These are phyloP conservation scores for Megalurothrips usitatus DNA, from an alignment of 2,888 invertebrate species.

Conservation along the genomic window DNA sequence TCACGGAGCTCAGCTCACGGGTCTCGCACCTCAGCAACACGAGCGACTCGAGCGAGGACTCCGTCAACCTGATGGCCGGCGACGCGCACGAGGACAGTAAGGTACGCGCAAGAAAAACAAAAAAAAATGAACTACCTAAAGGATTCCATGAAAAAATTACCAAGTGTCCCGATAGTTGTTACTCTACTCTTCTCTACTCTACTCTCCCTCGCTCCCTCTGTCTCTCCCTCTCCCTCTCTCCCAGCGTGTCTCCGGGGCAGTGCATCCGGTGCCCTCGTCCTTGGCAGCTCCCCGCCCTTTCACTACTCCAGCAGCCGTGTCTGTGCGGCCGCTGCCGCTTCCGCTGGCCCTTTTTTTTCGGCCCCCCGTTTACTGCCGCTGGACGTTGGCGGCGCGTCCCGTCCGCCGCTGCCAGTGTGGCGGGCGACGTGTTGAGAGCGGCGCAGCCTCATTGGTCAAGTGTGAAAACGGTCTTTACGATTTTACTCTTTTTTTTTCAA, in stretches of 20 bases:
- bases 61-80: slow-evolving; percentile 61
- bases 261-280: too few species aligned
- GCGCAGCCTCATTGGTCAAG: neutral
- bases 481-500: neutral
- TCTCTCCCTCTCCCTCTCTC: too few species aligned
- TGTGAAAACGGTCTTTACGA: neutral
- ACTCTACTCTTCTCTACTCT: too few species aligned
- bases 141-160: too few species aligned
- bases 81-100: slow-evolving; percentile 54
- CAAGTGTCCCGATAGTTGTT: too few species aligned
- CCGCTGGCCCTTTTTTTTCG: neutral
- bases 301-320: slow-evolving; percentile 37
- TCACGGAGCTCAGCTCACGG: slow-evolving; percentile 61
- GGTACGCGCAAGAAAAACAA: neutral
- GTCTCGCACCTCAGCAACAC: slow-evolving; percentile 72
- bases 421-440: neutral
- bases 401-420: neutral
- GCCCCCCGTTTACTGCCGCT: neutral
- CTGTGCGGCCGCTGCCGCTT: too few species aligned
- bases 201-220: too few species aligned
- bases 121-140: too few species aligned
- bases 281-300: slow-evolving; percentile 33
- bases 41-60: slow-evolving; percentile 84
- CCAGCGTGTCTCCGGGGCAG: too few species aligned
- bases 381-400: too few species aligned